phyloP scores from a whole-genome alignment of 2,888 invertebrate genomes.

The Cistogaster globosa region DNA sequence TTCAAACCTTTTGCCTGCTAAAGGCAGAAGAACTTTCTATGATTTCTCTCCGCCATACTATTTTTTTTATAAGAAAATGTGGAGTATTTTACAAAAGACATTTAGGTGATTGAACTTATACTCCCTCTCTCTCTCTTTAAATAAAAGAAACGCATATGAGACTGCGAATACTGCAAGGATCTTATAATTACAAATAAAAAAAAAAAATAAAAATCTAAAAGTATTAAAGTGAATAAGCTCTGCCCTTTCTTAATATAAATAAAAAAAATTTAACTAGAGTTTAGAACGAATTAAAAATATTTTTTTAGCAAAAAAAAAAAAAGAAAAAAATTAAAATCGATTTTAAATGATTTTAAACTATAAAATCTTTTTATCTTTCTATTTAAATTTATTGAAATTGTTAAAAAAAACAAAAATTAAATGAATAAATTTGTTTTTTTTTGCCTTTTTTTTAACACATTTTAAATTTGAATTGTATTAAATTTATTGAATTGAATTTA shows the following conservation, averaged over 20 bases:
- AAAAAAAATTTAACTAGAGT: no score
- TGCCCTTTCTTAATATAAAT: neutral
- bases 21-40: constrained; percentile 62
- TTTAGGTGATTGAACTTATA: constrained; percentile 58
- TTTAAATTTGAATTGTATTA: no score
- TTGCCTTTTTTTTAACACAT: no score
- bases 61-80: constrained; percentile 43
- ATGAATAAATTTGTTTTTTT: no score
- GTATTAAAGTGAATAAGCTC: constrained; percentile 25
- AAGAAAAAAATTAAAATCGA: no score
- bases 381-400: no score
- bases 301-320: neutral
- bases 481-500: no score
- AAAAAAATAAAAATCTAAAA: constrained; percentile 5
- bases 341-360: no score
- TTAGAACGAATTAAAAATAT: no score
- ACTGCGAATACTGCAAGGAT: constrained; percentile 32
- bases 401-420: no score
- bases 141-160: constrained; percentile 4
- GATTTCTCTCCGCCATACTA: constrained; percentile 61
- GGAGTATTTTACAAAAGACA: constrained; percentile 43
- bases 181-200: constrained; percentile 43
- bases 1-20: constrained; percentile 40
- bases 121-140: constrained; percentile 15
- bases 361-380: no score